These are phyloP conservation scores for Amphimallon solstitiale DNA, from an alignment of 2,888 invertebrate species.

Conservation along the genomic window DNA sequence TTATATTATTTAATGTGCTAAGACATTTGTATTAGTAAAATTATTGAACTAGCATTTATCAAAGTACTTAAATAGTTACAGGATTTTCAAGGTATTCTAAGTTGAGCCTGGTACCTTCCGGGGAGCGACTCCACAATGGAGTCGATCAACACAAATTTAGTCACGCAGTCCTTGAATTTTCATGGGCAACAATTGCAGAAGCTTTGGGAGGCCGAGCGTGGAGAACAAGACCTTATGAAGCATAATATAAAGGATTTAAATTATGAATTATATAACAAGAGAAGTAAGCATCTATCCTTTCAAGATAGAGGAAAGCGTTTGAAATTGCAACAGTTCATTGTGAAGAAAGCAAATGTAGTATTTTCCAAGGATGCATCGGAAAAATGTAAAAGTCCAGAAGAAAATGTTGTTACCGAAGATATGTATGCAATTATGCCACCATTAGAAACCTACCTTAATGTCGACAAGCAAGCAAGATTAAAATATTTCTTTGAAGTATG, in stretches of 20 bases:
- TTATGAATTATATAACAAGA: constrained; percentile 79
- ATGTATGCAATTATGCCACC: constrained; percentile 86
- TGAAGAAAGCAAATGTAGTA: constrained; percentile 82
- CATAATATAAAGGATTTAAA: constrained; percentile 71
- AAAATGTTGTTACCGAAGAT: constrained; percentile 68
- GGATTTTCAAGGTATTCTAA: constrained; percentile 30
- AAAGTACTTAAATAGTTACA: constrained; percentile 35
- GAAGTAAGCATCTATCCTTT: constrained; percentile 84
- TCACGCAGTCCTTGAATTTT: constrained; percentile 81
- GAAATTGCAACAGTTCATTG: constrained; percentile 88
- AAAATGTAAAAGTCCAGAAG: constrained; percentile 65
- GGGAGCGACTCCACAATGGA: constrained; percentile 59
- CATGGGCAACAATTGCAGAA: constrained; percentile 90
- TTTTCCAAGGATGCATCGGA: constrained; percentile 70
- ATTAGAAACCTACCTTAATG: constrained; percentile 83
- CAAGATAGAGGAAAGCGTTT: constrained; percentile 85
- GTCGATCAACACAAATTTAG: constrained; percentile 67
- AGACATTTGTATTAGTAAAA: neutral
- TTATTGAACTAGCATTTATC: constrained; percentile 6
- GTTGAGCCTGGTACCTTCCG: constrained; percentile 23
- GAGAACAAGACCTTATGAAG: constrained; percentile 77
- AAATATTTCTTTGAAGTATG: constrained; percentile 85
- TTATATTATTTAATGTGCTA: neutral
- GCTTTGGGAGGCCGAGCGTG: constrained; percentile 87
- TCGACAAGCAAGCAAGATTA: constrained; percentile 80